Evolutionary conservation across 2,888 invertebrate species (phyloP).

Genomic region (Parnassius mnemosyne): DNA sequence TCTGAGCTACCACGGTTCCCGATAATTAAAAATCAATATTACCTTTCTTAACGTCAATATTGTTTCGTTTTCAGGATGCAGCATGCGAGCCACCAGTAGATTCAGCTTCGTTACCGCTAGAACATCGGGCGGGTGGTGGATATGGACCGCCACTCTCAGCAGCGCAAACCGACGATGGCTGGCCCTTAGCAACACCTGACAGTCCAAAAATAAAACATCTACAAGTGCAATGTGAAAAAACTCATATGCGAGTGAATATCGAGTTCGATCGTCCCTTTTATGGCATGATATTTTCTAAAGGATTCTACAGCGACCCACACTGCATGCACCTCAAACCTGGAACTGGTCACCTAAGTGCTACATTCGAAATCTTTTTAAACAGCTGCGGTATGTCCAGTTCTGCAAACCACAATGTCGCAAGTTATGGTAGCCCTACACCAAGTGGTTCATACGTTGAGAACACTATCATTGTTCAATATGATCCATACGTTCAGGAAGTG

Average conservation of each 20-base stretch:
- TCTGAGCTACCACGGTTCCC: too few species aligned
- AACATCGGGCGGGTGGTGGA: constrained; percentile 87
- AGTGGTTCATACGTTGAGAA: constrained; percentile 97
- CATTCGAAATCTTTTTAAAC: constrained; percentile 95
- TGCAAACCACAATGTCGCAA: constrained; percentile 92
- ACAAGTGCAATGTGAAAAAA: constrained; percentile 97
- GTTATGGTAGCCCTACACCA: constrained; percentile 92
- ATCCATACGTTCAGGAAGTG: constrained; percentile 96
- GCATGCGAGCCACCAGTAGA: constrained; percentile 89
- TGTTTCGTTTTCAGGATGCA: constrained; percentile 82
- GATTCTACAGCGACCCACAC: constrained; percentile 94
- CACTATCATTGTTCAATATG: constrained; percentile 96
- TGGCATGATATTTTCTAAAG: constrained; percentile 97
- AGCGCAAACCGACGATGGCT: constrained; percentile 87
- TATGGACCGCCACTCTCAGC: constrained; percentile 85
- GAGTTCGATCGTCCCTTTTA: constrained; percentile 97
- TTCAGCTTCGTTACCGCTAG: constrained; percentile 89
- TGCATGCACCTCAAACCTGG: constrained; percentile 96
- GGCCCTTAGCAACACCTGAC: constrained; percentile 93
- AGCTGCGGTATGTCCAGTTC: constrained; percentile 97
- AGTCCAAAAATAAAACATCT: constrained; percentile 96
- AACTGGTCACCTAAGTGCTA: constrained; percentile 93
- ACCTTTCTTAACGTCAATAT: not conserved
- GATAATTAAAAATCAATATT: too few species aligned
- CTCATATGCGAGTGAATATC: constrained; percentile 96